Base-by-base conservation (phyloP, 2,797 vertebrate genomes). In the Fringilla coelebs region DNA sequence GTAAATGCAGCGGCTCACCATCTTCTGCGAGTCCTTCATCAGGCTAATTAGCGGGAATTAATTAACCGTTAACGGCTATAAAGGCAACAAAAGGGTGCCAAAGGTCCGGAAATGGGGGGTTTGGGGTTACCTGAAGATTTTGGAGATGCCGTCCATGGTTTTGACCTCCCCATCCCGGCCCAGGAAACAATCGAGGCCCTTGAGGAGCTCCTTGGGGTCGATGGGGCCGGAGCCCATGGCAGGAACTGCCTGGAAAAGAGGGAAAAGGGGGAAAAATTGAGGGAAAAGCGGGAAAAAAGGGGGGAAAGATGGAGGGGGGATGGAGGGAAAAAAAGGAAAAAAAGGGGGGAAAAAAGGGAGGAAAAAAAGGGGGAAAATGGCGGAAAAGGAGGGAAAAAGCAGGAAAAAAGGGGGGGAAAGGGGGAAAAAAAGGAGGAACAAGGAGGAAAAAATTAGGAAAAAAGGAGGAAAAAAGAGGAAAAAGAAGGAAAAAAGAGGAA, bases 1-100 rank as follows among this genome's bases (percentile, higher is more conserved):
- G 97, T 99, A 99, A 95, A 99, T 99, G 92, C 99, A 99, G 38
- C 99, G 98, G 88, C 99, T 99, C 96, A 99, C 99, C 98, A 99
- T 98, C 98, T 99, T 99, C 82, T 98, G 98, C 0, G 99, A 99
- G 29, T 98, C 99, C 97, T 99, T 99, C 99, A 99, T 99, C 9
- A 99, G 97, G 93, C 99, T 82, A 9, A 46, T n/a, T 4, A 21
- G 2, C 0, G 1, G 12, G 0, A 48, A 74, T 21, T 17, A 21
- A 26, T 1, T 1, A 3, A 5, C 0, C 1, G 32, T 81, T 40
- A 79, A 11, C 0, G 7, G 4, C 2, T 4, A 0, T 0, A 7
- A 5, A 16, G 6, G 0, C 2, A 24, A 11, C 3, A 24, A 20
- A 18, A n/a, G 1, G 9, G 3, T 1, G 1, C 1, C 1, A 11